A percentile compares a stretch with the other conserved stretches of the same genome.
These are phyloP conservation scores for Nemoura dubitans DNA, from an alignment of 2,888 invertebrate genomes.

Conservation along the genomic window DNA sequence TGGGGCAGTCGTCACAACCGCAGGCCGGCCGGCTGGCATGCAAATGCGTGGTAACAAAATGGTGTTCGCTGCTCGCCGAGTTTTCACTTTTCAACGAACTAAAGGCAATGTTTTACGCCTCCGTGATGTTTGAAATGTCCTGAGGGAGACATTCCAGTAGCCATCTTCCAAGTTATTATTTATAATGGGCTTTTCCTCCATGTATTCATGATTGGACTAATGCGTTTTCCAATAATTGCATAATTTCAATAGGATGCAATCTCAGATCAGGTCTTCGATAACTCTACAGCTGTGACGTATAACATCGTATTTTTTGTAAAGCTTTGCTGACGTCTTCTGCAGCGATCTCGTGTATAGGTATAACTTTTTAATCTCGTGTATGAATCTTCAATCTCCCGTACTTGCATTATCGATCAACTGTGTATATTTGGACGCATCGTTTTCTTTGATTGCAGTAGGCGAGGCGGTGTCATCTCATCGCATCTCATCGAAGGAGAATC, in stretches of 20 bases:
- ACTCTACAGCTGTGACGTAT: neutral
- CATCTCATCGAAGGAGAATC: neutral
- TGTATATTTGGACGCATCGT: neutral
- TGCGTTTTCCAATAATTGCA: slow-evolving; percentile 12
- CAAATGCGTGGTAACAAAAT: neutral
- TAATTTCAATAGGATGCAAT: neutral
- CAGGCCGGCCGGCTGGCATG: neutral
- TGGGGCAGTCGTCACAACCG: neutral
- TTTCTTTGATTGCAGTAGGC: neutral
- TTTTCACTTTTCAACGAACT: neutral
- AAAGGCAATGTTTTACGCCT: neutral
- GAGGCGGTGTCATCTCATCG: slow-evolving; percentile 12
- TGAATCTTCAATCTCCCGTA: neutral
- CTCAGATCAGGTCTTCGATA: neutral
- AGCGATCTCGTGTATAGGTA: neutral
- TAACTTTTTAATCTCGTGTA: too few species aligned
- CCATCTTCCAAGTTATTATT: neutral
- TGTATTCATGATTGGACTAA: neutral
- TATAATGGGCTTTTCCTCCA: too few species aligned
- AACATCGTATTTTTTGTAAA: neutral
- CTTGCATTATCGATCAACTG: neutral
- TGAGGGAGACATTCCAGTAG: neutral
- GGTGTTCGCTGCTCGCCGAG: neutral
- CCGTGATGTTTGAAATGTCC: neutral
- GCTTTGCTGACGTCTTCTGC: neutral